Evolutionary conservation across 2,888 invertebrate genomes (phyloP).

Genomic region (Melitaea athalia): DNA sequence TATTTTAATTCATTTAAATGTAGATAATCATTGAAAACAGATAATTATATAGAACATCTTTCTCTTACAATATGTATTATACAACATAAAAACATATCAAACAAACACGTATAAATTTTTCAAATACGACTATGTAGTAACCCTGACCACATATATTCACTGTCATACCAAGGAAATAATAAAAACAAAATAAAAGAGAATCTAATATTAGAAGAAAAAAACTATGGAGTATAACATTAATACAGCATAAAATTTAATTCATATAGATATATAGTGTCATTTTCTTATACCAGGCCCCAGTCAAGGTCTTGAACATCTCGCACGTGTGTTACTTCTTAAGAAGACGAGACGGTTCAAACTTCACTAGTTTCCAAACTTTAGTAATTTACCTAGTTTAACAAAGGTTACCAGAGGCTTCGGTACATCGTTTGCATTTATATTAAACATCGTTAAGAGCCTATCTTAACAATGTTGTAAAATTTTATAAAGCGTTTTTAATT

Average conservation of each 20-base stretch:
- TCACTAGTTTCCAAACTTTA: constrained; percentile 10
- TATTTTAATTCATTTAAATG: too few relatives aligned
- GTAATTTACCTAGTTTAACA: constrained; percentile 24
- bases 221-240: too few relatives aligned
- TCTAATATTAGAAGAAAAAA: too few relatives aligned
- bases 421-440: constrained; percentile 12
- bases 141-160: too few relatives aligned
- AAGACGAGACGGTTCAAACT: constrained; percentile 21
- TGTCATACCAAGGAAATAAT: too few relatives aligned
- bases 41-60: too few relatives aligned
- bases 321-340: constrained; percentile 6
- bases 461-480: neutral
- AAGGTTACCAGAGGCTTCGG: constrained; percentile 12
- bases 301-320: neutral
- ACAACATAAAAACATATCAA: too few relatives aligned
- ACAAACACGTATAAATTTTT: too few relatives aligned
- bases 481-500: neutral
- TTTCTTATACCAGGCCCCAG: neutral
- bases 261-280: neutral
- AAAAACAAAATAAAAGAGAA: too few relatives aligned
- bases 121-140: too few relatives aligned
- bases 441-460: neutral
- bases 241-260: neutral
- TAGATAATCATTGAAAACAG: too few relatives aligned
- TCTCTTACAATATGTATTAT: too few relatives aligned